phyloP scores from a whole-genome alignment of 2,888 invertebrate species.

The Phyto melanocephala region DNA sequence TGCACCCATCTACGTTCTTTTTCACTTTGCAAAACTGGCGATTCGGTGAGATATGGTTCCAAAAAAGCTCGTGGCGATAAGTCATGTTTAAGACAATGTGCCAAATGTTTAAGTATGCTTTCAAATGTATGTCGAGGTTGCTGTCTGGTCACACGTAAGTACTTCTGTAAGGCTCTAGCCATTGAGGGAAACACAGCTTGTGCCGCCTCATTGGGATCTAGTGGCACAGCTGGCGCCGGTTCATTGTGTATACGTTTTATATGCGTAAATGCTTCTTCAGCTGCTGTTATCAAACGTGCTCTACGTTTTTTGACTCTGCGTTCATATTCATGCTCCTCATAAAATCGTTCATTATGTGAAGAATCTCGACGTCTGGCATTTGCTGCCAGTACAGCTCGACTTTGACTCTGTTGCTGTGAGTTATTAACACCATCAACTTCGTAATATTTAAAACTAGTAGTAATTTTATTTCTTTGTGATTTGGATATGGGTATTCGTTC shows the following conservation, averaged over 20 bases:
- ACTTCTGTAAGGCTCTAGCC: conserved; percentile 97
- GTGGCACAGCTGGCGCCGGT: conserved; percentile 88
- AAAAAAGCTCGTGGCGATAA: conserved; percentile 96
- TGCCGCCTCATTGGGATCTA: conserved; percentile 97
- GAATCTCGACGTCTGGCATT: conserved; percentile 91
- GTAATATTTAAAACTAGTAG: conserved; percentile 96
- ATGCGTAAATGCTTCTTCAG: conserved; percentile 99
- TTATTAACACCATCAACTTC: conserved; percentile 93
- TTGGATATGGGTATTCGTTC: conserved; percentile 94
- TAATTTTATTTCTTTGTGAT: conserved; percentile 85
- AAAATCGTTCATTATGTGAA: conserved; percentile 97
- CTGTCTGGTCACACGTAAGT: conserved; percentile 95
- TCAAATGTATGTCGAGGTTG: conserved; percentile 98
- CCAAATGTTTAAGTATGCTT: conserved; percentile 92
- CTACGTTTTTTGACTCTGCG: conserved; percentile 93
- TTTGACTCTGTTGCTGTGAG: conserved; percentile 85
- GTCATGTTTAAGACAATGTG: conserved; percentile 94
- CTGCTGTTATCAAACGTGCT: conserved; percentile 93
- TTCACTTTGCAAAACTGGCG: conserved; percentile 91
- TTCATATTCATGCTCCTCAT: conserved; percentile 98
- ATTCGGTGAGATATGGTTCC: conserved; percentile 93
- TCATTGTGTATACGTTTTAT: conserved; percentile 90
- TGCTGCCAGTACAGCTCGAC: conserved; percentile 85
- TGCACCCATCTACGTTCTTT: conserved; percentile 90
- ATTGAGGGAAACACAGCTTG: conserved; percentile 98